These are phyloP conservation scores for Pseudocheirus occidentalis DNA, from an alignment of 2,797 vertebrate genomes.

Conservation along the genomic window DNA sequence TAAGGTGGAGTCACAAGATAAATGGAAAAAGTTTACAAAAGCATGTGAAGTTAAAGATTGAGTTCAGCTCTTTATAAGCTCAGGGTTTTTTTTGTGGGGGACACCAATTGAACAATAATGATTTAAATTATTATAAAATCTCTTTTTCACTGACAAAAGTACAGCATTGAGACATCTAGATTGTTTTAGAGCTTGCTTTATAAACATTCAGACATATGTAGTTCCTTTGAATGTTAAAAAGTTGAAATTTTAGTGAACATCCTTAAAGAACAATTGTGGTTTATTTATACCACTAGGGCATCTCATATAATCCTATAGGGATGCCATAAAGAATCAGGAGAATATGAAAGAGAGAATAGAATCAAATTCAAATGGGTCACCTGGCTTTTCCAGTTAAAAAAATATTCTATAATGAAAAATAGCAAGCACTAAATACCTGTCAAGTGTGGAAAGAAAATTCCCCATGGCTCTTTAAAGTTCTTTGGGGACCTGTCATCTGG, in stretches of 20 bases:
- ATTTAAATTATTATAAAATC: background rate
- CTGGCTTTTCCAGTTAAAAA: constrained; percentile 3
- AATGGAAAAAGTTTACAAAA: background rate
- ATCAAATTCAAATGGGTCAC: background rate
- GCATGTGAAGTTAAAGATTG: background rate
- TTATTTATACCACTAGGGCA: background rate
- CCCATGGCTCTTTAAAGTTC: background rate
- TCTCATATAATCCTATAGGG: background rate
- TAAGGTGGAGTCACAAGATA: background rate
- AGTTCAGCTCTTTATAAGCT: background rate
- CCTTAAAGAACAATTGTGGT: background rate
- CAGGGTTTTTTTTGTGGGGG: background rate
- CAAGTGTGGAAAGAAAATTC: constrained; percentile 26
- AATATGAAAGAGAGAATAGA: background rate
- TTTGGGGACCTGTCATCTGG: constrained; percentile 46
- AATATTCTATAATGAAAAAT: constrained; percentile 21
- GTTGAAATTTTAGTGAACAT: background rate
- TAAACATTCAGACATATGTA: background rate
- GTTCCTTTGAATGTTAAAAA: constrained; percentile 29
- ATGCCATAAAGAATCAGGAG: background rate
- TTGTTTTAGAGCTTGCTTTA: background rate
- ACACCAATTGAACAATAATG: background rate
- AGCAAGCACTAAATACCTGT: constrained; percentile 46
- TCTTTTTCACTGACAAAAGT: background rate
- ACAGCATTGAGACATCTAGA: background rate